Evolutionary conservation across 2,113 vertebrate species (phyloP), one percentile per base, ranked within the genome.

Genomic region (Boleophthalmus pectinirostris): DNA sequence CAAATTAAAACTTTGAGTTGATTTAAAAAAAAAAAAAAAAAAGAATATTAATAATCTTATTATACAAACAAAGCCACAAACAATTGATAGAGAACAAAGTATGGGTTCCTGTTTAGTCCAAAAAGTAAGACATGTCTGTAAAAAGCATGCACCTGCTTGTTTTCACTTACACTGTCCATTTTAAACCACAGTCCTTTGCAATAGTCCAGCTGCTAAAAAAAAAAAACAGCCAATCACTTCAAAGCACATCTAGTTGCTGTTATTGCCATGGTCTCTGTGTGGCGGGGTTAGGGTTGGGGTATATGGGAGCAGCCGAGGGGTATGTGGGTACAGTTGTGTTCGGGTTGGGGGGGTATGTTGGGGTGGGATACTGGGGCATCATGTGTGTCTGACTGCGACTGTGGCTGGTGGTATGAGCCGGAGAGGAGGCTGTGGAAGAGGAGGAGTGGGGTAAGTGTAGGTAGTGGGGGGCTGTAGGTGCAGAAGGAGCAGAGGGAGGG

Each of bases 231-330:
- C 10, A 73, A 45, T 10, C 51, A 1, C 38, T 61, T n/a, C 45
- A 3, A 15, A 12, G 18, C 18, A 7, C 3, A 56, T 66, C 56
- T 0, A 24, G 66, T 5, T 5, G 70, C 54, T 0, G 65, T 66
- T 91, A 93, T 70, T 89, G 92, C 89, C 92, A 92, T 0, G 85
- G 91, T 25, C 85, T 80, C 77, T 90, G 91, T 0, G 92, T 89
- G 11, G 74, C 78, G 0, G 79, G 86, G 73, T 85, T 88, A 46
- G 88, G 87, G 71, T 90, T 89, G 69, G 85, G 87, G 70, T 93
- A 91, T 66, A 89, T 85, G 6, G 90, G 86, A 0, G 90, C 90
- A 0, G 88, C 79, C 25, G 87, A 70, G 1, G 83, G 81, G 38
- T 91, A 89, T 9, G 82, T 33, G 6, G 90, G 87, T 35, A 81